These are phyloP conservation scores for Eulithis testata DNA, from an alignment of 2,888 invertebrate species.

Conservation along the genomic window DNA sequence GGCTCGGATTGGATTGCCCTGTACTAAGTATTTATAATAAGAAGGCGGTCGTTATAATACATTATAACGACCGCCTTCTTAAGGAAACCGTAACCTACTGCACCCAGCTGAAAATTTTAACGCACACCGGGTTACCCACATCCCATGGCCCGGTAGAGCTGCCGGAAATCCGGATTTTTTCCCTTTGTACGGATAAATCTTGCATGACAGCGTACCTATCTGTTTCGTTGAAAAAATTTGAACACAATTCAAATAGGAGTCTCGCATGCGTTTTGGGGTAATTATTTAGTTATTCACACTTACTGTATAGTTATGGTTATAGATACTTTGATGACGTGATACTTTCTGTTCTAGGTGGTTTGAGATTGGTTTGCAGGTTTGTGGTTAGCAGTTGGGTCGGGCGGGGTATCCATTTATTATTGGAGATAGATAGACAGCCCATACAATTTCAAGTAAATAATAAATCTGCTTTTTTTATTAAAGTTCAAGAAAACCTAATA, in stretches of 20 bases:
- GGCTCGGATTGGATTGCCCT: too few relatives aligned
- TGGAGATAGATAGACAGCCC: too few relatives aligned
- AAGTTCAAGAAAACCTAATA: neutral
- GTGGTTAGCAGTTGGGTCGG: too few relatives aligned
- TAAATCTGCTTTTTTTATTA: neutral
- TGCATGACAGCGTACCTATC: neutral
- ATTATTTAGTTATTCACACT: too few relatives aligned
- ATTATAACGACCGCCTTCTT: neutral
- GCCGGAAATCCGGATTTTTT: constrained; percentile 14
- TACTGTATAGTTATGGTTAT: too few relatives aligned
- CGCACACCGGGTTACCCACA: constrained; percentile 14
- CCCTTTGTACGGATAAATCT: constrained; percentile 4
- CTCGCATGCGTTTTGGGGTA: too few relatives aligned
- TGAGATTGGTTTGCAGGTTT: too few relatives aligned
- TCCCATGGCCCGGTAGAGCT: constrained; percentile 6
- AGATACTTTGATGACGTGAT: too few relatives aligned
- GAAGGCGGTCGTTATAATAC: too few relatives aligned
- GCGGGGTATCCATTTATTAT: too few relatives aligned
- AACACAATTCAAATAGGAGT: neutral
- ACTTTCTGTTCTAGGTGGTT: too few relatives aligned
- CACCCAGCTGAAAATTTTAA: constrained; percentile 9
- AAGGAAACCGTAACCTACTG: neutral
- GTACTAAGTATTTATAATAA: too few relatives aligned
- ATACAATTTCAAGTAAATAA: neutral
- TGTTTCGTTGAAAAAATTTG: neutral